Percentiles rank a stretch among this genome's conserved stretches.
These are phyloP conservation scores for Bilobella aurantiaca DNA, from an alignment of 1,140 invertebrate species.

Conservation along the genomic window DNA sequence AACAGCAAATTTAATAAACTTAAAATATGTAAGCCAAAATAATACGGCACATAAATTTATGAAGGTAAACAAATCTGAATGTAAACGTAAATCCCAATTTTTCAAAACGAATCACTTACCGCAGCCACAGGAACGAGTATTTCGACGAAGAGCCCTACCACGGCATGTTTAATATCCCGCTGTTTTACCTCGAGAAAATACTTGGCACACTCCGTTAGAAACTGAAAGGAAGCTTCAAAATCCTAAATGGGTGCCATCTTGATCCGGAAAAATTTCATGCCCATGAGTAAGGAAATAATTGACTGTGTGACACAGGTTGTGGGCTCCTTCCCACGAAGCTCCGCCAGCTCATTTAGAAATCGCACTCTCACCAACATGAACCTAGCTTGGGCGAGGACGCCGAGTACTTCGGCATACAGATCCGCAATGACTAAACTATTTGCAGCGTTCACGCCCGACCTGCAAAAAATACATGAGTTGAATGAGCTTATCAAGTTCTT, in stretches of 20 bases:
- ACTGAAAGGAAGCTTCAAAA: conserved; percentile 97
- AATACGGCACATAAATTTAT: background rate
- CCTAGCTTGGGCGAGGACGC: conserved; percentile 86
- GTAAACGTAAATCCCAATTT: too few relatives aligned
- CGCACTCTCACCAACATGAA: conserved; percentile 85
- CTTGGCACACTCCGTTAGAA: conserved; percentile 95
- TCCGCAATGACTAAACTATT: conserved; percentile 96
- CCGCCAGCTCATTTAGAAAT: conserved; percentile 88
- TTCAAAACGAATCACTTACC: too few relatives aligned
- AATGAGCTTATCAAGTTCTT: too few relatives aligned
- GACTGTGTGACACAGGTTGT: conserved; percentile 81
- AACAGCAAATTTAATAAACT: too few relatives aligned
- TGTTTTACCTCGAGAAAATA: conserved; percentile 98
- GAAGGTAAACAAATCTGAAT: too few relatives aligned
- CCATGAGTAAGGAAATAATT: conserved; percentile 95
- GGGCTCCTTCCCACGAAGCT: conserved; percentile 72
- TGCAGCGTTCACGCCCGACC: conserved; percentile 78
- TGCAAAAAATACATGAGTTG: conserved; percentile 37
- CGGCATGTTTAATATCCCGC: conserved; percentile 94
- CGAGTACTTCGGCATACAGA: conserved; percentile 95
- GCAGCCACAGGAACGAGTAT: conserved; percentile 96
- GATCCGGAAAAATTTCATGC: conserved; percentile 97
- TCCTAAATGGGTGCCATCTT: conserved; percentile 99
- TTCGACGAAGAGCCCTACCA: conserved; percentile 96
- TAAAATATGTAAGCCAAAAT: too few relatives aligned